Evolutionary conservation across 2,113 vertebrate genomes (phyloP), one percentile per base, ranked within the genome.

Genomic region (Patagioenas fasciata): DNA sequence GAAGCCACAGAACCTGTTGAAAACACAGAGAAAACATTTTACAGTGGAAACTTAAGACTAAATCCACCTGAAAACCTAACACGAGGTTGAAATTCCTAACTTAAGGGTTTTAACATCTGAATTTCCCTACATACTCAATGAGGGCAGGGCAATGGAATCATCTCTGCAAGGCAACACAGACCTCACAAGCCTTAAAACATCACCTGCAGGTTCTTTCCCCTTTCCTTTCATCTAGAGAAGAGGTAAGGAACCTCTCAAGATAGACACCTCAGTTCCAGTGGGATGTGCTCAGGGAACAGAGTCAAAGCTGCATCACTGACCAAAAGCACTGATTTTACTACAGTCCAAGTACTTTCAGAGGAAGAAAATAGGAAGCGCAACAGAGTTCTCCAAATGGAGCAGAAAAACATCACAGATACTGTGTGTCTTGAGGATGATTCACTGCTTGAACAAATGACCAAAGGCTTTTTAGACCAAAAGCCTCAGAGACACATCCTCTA

Each of bases 341-440:
- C 24, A 62, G 12, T 6, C 1, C 21, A 32, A 81, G 18, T 53
- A 53, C 38, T 91, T 91, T 13, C 56, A 81, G 38, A 62, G 14
- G 29, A 60, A 81, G 48, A 86, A 91, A 74, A 81, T 24, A 70
- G 38, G 26, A 79, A 85, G 24, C 28, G 34, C 26, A 48, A 42
- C 32, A 51, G 38, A 71, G 25, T 53, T 85, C 28, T 77, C 50
- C 71, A 83, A 73, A 80, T 23, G 25, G 67, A 90, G 62, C 6
- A 1, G 61, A 88, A 57, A 2, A 0, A 36, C 48, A 15, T 31
- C 0, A 0, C 16, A 7, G 5, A 70, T 57, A 15, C 18, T 7
- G 1, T 32, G 38, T 1, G 3, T 18, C 6, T 3, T 3, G 18
- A 79, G 44, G 18, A 11, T 40, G 40, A 81, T 44, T 82, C 62